Base-by-base conservation (phyloP, 2,888 invertebrate genomes). In the Drosophila macrothrix region DNA sequence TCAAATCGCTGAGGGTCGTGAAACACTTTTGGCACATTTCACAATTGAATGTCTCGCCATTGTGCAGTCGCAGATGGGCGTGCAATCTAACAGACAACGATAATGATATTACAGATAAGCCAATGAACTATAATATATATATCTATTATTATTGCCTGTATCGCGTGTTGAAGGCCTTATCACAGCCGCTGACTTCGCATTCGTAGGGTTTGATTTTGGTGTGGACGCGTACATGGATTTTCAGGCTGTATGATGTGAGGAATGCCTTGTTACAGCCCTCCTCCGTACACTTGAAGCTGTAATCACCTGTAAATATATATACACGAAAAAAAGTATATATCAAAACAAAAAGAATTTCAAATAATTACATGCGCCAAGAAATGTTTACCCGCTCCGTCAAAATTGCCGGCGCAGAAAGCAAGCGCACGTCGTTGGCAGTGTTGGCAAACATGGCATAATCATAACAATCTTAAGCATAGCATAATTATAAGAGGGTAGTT, bases 11-110 rank as follows among this genome's bases (percentile, higher is more conserved):
- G 75, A 97, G 94, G 25, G 98, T 99, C 12, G 98, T 99, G 93
- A 99, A 99, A 93, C 96, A 97, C 93, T 98, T 98, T 74, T 96
- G 94, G 91, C 98, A 99, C 62, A 97, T 95, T 88, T 96, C 95
- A 93, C 98, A 99, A 94, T 98, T 98, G 93, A 99, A 99, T 10
- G 98, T 98, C 92, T 98, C 96, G 14, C 99, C 99, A 91, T 96
- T 98, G 94, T 99, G 99, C 69, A 99, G 94, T 84, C 98, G 95
- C 93, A 98, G 96, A 93, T 98, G 98, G 62, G 98, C 98, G 93
- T 96, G 95, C 89, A 98, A 94, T 93, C 97, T 92, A 74, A 78
- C 70, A 71, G 56, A 39, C 66, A 22, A 55, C 35, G 62, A 16
- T 35, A 60, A 60, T 28, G 52, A 29, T 55, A 55, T 29, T 59